Conservation (phyloP, 2,113 vertebrate genomes). For the Trogon surrucura region DNA sequence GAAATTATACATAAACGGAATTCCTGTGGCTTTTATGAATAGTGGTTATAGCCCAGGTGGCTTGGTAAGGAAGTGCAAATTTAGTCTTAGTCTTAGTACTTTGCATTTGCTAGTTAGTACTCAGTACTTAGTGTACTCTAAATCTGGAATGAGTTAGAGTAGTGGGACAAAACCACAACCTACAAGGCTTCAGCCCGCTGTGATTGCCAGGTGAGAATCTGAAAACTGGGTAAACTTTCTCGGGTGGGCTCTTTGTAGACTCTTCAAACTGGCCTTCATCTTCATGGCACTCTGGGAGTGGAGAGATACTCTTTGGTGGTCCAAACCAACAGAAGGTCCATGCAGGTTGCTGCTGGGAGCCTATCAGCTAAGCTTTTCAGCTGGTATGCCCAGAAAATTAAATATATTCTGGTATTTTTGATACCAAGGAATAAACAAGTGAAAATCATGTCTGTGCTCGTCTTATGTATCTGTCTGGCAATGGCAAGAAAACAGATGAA, state of each 20-base stretch:
- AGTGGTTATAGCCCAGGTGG: not conserved
- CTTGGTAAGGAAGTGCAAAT: not conserved
- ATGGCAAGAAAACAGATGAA: accelerated
- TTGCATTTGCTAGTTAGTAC: not conserved
- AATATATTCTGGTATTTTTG: not conserved
- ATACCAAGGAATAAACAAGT: not conserved
- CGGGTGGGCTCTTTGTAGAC: not conserved
- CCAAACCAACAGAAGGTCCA: not conserved
- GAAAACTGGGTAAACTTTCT: not conserved
- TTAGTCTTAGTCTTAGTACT: not conserved
- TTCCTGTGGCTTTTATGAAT: not conserved
- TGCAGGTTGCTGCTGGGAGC: not conserved
- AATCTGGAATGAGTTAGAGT: not conserved
- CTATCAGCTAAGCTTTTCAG: not conserved
- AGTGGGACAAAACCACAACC: accelerated
- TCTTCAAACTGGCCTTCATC: not conserved
- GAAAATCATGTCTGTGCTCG: not conserved
- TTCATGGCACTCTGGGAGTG: not conserved
- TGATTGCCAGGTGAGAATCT: not conserved
- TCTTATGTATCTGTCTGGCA: not conserved
- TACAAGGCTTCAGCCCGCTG: not conserved
- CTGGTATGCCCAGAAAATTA: not conserved
- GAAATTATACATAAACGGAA: not conserved
- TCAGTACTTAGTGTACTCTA: not conserved
- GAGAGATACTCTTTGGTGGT: not conserved